Percentiles rank a stretch among this genome's conserved stretches.
Conservation (phyloP, 2,888 invertebrate genomes). For the Cylindroiulus punctatus region DNA sequence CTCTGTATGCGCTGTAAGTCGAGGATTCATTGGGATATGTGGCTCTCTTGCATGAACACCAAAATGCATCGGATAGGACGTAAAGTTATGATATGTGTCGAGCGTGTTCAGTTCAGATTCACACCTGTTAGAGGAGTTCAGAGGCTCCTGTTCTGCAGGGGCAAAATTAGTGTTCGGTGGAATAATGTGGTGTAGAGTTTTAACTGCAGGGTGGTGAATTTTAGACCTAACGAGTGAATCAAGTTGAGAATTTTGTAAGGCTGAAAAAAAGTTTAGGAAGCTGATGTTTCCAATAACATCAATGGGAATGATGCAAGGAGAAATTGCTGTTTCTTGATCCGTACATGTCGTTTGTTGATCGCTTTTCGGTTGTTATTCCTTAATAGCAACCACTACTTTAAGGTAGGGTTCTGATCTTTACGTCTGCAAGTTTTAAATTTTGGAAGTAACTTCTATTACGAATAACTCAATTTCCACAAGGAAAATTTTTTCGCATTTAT, state of each 20-base stretch:
- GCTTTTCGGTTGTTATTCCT: conserved; percentile 40
- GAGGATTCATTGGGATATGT: not conserved
- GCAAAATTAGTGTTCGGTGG: not conserved
- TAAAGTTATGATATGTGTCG: not conserved
- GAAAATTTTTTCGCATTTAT: not conserved
- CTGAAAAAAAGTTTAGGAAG: conserved; percentile 5
- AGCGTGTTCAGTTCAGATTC: not conserved
- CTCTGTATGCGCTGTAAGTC: conserved; percentile 19
- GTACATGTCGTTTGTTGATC: conserved; percentile 43
- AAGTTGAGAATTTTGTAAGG: conserved; percentile 35
- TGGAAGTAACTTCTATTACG: not conserved
- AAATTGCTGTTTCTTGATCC: conserved; percentile 14
- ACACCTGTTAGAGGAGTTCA: not conserved
- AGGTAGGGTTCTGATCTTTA: not conserved
- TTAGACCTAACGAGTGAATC: conserved; percentile 39
- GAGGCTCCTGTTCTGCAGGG: no score
- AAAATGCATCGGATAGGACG: not conserved
- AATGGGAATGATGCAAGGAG: conserved; percentile 45
- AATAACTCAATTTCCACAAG: not conserved
- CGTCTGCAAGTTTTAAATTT: not conserved
- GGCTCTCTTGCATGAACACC: not conserved
- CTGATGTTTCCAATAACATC: not conserved
- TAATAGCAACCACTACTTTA: not conserved
- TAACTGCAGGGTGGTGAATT: conserved; percentile 16
- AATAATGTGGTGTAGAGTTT: not conserved